A percentile compares a stretch with the other conserved stretches of the same genome.
Conservation (phyloP, 2,113 vertebrate species). For the Passer montanus region DNA sequence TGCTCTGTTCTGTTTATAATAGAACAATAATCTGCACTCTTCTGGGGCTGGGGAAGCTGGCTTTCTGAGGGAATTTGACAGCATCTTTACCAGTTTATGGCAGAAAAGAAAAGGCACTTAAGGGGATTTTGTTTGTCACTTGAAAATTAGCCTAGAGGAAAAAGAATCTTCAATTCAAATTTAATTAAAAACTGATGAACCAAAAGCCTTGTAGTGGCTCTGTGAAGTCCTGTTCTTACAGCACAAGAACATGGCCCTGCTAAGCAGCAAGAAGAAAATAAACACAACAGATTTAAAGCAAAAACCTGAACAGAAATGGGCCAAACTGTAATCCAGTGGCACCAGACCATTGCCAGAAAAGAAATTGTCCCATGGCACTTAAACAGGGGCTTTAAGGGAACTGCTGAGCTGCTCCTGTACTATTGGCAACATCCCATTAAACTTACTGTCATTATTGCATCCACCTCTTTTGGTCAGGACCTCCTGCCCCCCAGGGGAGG, state of each 20-base stretch:
- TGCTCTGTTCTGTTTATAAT: not conserved
- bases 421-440: not conserved
- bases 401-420: not conserved
- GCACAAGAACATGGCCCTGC: not conserved
- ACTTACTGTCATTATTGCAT: not conserved
- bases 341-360: not conserved
- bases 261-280: conserved; percentile 15
- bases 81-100: not conserved
- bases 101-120: conserved; percentile 47
- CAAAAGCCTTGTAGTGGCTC: conserved; percentile 8
- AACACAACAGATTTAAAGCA: not conserved
- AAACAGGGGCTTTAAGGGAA: not conserved
- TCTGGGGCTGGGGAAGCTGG: not conserved
- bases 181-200: conserved; percentile 67
- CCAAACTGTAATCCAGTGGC: not conserved
- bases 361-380: not conserved
- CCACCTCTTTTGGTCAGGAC: not conserved
- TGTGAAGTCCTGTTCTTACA: not conserved
- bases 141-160: conserved; percentile 58
- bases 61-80: conserved; percentile 29
- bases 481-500: not conserved
- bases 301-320: not conserved
- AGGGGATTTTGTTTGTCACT: conserved; percentile 62
- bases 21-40: not conserved
- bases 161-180: conserved; percentile 45